Conservation (phyloP, 2,888 invertebrate species). For the Drosophila recens region DNA sequence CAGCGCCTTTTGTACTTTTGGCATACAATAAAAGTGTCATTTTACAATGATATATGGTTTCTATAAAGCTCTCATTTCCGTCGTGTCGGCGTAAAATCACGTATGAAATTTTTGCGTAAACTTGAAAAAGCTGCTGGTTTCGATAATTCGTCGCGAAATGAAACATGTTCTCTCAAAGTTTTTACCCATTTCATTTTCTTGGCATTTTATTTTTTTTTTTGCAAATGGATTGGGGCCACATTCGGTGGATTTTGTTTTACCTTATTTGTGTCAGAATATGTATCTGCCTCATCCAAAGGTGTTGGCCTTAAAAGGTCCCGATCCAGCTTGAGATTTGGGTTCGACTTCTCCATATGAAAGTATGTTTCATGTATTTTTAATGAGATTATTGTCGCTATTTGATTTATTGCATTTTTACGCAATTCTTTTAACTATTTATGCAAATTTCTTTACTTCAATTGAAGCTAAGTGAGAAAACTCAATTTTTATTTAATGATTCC, state of each 20-base stretch:
- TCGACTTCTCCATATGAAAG: constrained; percentile 42
- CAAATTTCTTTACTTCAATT: background rate
- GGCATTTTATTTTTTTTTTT: constrained; percentile 1
- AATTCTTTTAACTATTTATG: constrained; percentile 10
- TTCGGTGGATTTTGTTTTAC: background rate
- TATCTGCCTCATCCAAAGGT: constrained; percentile 15
- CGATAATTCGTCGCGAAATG: constrained; percentile 71
- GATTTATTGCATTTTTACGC: constrained; percentile 50
- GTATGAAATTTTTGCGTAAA: constrained; percentile 72
- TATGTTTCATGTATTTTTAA: constrained; percentile 34
- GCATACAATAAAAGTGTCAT: constrained; percentile 77
- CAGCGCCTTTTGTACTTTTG: constrained; percentile 36
- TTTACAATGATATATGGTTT: constrained; percentile 70
- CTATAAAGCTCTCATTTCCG: constrained; percentile 23
- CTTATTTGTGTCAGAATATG: background rate
- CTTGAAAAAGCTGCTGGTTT: constrained; percentile 63
- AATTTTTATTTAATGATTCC: too few species aligned
- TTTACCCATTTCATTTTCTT: constrained; percentile 59
- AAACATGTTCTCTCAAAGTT: constrained; percentile 58
- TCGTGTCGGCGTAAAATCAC: constrained; percentile 56
- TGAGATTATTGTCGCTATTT: constrained; percentile 20
- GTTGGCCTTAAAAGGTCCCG: constrained; percentile 16
- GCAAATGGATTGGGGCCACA: constrained; percentile 26
- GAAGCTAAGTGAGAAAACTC: too few species aligned
- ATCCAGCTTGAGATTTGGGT: constrained; percentile 18